These are phyloP conservation scores for Rotaria macrura DNA, from an alignment of 2,888 invertebrate genomes.

Conservation along the genomic window DNA sequence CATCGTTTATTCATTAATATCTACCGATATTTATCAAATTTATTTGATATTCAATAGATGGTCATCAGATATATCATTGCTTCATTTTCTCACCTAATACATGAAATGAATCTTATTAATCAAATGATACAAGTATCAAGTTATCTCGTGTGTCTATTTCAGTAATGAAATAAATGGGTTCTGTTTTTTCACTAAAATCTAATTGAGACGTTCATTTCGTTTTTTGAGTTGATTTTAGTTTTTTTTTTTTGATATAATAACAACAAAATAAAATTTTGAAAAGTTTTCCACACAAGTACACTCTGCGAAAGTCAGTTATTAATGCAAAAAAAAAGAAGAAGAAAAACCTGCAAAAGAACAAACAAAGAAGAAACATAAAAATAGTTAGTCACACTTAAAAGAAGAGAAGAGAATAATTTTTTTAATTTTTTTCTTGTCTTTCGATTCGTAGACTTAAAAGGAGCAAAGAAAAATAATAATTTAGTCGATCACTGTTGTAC, in stretches of 20 bases:
- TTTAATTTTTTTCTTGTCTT: neutral
- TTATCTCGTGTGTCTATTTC: neutral
- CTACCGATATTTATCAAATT: neutral
- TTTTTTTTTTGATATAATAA: neutral
- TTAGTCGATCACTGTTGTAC: neutral
- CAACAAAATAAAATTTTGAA: neutral
- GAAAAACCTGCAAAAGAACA: neutral
- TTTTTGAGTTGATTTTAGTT: neutral
- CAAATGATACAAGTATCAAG: neutral
- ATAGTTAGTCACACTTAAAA: neutral
- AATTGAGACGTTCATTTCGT: neutral
- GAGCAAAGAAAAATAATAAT: neutral
- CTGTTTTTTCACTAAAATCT: neutral
- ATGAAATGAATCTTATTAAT: neutral
- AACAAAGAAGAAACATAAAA: neutral
- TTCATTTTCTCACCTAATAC: neutral
- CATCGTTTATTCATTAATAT: neutral
- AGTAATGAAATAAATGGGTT: neutral
- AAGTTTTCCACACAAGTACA: neutral
- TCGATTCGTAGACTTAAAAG: neutral
- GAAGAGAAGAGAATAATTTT: neutral
- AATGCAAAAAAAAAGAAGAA: neutral
- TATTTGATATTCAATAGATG: neutral
- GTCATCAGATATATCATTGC: neutral
- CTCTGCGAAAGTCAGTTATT: neutral